A percentile compares a stretch with the other conserved stretches of the same genome.
Conservation (phyloP, 2,888 invertebrate species). For the Mesoligia furuncula region DNA sequence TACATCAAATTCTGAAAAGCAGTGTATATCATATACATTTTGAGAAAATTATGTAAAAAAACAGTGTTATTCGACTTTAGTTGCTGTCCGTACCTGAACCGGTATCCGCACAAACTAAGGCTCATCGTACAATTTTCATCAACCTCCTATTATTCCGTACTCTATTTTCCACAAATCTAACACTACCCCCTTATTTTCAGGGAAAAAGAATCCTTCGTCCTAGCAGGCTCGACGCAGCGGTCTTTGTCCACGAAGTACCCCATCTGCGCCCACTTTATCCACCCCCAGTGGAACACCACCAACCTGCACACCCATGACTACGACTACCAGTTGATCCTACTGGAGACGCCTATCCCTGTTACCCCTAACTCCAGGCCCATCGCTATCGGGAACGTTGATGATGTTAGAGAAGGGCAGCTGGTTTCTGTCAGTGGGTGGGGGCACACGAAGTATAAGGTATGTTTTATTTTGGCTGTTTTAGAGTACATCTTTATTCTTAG, state of each 20-base stretch:
- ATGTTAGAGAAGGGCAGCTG: slow-evolving; percentile 72
- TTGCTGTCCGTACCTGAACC: neutral
- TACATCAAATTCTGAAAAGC: neutral
- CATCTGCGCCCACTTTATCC: slow-evolving; percentile 83
- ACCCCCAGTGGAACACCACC: slow-evolving; percentile 77
- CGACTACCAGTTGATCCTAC: slow-evolving; percentile 83
- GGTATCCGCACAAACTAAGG: neutral
- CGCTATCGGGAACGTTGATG: slow-evolving; percentile 77
- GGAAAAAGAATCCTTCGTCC: slow-evolving; percentile 73
- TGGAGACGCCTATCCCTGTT: slow-evolving; percentile 80
- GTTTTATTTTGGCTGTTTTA: neutral
- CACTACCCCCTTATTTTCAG: slow-evolving; percentile 66
- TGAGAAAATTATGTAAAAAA: neutral
- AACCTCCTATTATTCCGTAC: neutral
- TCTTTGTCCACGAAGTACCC: slow-evolving; percentile 71
- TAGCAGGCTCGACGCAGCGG: slow-evolving; percentile 79
- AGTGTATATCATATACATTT: neutral
- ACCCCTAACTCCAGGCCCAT: slow-evolving; percentile 77
- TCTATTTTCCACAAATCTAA: neutral
- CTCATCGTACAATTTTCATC: neutral
- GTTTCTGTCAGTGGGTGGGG: slow-evolving; percentile 84
- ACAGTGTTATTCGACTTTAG: neutral
- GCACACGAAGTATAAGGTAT: slow-evolving; percentile 77
- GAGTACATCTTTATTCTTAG: neutral
- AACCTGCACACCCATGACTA: slow-evolving; percentile 78